A percentile compares a stretch with the other conserved stretches of the same genome.
phyloP scores from a whole-genome alignment of 2,888 invertebrate genomes.

The Drosophila setosimentum region DNA sequence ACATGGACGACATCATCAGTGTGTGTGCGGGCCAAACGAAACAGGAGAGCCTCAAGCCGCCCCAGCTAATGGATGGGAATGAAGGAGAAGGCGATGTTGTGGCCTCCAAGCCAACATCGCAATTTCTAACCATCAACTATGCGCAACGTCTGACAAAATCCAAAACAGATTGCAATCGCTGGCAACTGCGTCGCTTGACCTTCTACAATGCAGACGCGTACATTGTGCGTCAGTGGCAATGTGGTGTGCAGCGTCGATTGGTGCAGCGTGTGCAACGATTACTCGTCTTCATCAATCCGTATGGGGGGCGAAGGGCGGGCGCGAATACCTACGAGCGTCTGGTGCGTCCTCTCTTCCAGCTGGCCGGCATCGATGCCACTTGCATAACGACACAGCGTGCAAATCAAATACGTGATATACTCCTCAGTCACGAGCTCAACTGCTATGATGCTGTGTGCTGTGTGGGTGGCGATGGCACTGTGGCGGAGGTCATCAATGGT shows the following conservation, averaged over 20 bases:
- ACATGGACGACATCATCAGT: slow-evolving; percentile 76
- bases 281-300: slow-evolving; percentile 93
- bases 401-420: slow-evolving; percentile 91
- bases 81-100: background rate
- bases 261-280: slow-evolving; percentile 88
- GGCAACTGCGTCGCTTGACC: slow-evolving; percentile 87
- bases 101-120: slow-evolving; percentile 66
- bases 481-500: slow-evolving; percentile 92
- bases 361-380: slow-evolving; percentile 89
- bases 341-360: slow-evolving; percentile 88
- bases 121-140: slow-evolving; percentile 88
- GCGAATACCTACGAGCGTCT: slow-evolving; percentile 90
- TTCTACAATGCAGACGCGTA: slow-evolving; percentile 87
- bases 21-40: slow-evolving; percentile 73
- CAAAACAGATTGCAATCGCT: slow-evolving; percentile 86
- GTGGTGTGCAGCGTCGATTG: slow-evolving; percentile 86
- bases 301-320: slow-evolving; percentile 91
- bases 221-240: slow-evolving; percentile 88
- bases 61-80: slow-evolving; percentile 18
- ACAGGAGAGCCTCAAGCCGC: slow-evolving; percentile 70
- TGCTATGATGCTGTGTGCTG: slow-evolving; percentile 90
- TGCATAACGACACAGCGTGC: slow-evolving; percentile 90
- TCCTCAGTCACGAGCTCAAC: slow-evolving; percentile 87
- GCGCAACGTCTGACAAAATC: slow-evolving; percentile 85
- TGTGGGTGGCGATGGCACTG: slow-evolving; percentile 95